Evolutionary conservation across 2,113 vertebrate species (phyloP), one percentile per base, ranked within the genome.

Genomic region (Datnioides undecimradiatus): DNA sequence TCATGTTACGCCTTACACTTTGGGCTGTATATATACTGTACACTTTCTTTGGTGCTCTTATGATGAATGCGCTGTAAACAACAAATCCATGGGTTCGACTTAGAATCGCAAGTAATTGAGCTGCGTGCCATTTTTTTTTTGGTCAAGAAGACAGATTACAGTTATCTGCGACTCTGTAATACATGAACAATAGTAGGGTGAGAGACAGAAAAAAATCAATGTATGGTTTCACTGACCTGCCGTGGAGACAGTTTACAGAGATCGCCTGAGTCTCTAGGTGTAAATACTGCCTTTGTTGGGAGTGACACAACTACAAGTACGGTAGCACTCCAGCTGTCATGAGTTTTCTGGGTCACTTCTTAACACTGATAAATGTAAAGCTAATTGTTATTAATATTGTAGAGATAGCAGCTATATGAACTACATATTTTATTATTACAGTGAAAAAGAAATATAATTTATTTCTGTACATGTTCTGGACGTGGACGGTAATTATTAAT

Each of bases 21-120:
- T 79, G 80, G 87, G 76, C 88, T 93, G 90, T 92, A 90, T 84
- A 90, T 82, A 88, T 68, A 80, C 75, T 84, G 79, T 91, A 86
- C 79, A 86, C 79, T 87, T 83, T 86, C 84, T 92, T 84, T 69
- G 92, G 92, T 92, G 90, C 90, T 93, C 91, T 80, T 90, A 86
- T 84, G 84, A 90, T 87, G 82, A 92, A 87, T 86, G 91, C 84
- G 45, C 82, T 92, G 91, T 87, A 82, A 87, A 88, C 69, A 82
- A 86, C 81, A 85, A 74, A 82, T 86, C 66, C 75, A 85, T 83
- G 21, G 74, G 85, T 85, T 89, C 52, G 1, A 88, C 80, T 90
- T 83, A 40, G 36, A 81, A 86, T 68, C 52, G 3, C 81, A 80
- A 84, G 86, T 51, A 90, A 82, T 64, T 85, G 67, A 89, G 67